Conservation (phyloP, 2,888 invertebrate species). For the Cynaeus angustus region DNA sequence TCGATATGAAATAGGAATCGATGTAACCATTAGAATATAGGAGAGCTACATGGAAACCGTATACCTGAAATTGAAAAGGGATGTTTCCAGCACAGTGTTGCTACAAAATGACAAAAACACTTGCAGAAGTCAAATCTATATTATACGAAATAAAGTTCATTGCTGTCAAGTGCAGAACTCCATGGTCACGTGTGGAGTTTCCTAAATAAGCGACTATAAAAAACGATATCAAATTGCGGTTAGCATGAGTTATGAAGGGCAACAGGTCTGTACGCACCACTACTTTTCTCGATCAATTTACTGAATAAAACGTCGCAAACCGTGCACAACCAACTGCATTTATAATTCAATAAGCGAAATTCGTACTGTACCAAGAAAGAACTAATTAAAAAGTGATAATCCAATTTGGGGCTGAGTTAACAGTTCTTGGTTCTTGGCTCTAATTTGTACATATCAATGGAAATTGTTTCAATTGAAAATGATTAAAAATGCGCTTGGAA, state of each 20-base stretch:
- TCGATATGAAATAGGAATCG: constrained; percentile 46
- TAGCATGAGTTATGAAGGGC: constrained; percentile 48
- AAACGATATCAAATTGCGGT: constrained; percentile 46
- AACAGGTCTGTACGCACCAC: constrained; percentile 38
- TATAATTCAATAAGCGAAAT: too few relatives aligned
- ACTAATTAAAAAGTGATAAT: constrained; percentile 5
- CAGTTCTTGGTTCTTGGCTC: constrained; percentile 1
- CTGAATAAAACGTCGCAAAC: too few relatives aligned
- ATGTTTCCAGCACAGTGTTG: constrained; percentile 34
- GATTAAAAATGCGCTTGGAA: constrained; percentile 39
- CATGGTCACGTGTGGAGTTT: constrained; percentile 40
- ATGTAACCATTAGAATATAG: constrained; percentile 46
- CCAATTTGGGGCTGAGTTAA: neutral
- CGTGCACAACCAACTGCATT: too few relatives aligned
- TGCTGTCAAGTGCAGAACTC: constrained; percentile 40
- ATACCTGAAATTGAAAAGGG: constrained; percentile 51
- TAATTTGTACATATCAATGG: constrained; percentile 6
- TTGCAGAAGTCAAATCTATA: constrained; percentile 37
- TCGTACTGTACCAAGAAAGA: neutral
- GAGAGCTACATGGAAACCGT: constrained; percentile 39
- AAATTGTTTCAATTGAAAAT: constrained; percentile 10
- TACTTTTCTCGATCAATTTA: constrained; percentile 39
- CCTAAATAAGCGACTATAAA: constrained; percentile 40
- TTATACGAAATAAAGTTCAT: constrained; percentile 41
- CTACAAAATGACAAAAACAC: constrained; percentile 43